Base-by-base conservation (phyloP, 2,888 invertebrate species). In the Pollenia griseotomentosa region DNA sequence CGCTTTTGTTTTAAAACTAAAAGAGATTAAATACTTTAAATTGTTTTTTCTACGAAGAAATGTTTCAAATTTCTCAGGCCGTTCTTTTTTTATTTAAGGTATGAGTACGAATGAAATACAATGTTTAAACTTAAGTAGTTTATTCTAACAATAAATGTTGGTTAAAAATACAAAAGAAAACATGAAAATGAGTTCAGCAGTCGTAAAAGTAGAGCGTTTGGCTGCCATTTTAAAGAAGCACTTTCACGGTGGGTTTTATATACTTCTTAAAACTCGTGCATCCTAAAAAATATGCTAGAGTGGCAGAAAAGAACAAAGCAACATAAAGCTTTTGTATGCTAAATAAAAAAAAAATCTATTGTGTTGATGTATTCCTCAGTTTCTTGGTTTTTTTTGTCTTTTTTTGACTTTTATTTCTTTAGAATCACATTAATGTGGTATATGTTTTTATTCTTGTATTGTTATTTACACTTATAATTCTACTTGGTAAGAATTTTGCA, bases 151-250 rank as follows among this genome's bases (percentile, higher is more conserved):
- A 44, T 40, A 68, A 78, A 66, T 46, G 78, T 68, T 78, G 46
- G 55, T 46, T 46, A 19, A 55, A 55, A n/a, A 57, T 14, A 57
- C 33, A 57, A 57, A 44, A 55, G 33, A 68, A 79, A 48, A 51
- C 23, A 59, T 6, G 14, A 70, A 61, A 79, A 79, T 48, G 59
- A 79, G 78, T 78, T 78, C 78, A 78, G 57, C 78, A 78, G 57
- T 78, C 77, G 55, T 57, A 70, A 51, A 68, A 79, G 70, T 68
- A 61, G 68, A 70, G 61, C 68, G 14, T 79, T 79, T 70, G 70
- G 57, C 40, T 61, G 70, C 79, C 42, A 68, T 46, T 77, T 77
- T n/a, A 46, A 40, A 63, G 9, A 16, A 51, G 46, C 55, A 77
- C 53, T 79, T 79, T 70, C 46, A 78, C 55, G 46, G 33, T 78